phyloP scores from a whole-genome alignment of 2,113 vertebrate genomes.

The Hyaena hyaena region DNA sequence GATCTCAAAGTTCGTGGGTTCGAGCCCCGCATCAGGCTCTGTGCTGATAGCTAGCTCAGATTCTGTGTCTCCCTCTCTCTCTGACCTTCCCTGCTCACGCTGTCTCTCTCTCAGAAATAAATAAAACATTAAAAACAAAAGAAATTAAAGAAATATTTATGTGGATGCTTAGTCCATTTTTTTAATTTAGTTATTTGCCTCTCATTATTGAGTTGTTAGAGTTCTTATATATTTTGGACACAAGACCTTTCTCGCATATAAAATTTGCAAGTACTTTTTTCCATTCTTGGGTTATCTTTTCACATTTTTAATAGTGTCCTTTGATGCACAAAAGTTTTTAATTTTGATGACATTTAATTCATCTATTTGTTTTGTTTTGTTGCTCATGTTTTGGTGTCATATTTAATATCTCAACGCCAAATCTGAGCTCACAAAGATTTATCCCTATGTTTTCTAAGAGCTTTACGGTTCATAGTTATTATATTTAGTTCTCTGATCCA shows the following conservation, averaged over 20 bases:
- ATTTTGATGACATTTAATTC: neutral
- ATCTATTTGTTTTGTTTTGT: neutral
- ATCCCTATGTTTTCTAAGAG: neutral
- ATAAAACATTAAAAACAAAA: too few relatives aligned
- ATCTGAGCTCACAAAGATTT: neutral
- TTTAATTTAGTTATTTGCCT: neutral
- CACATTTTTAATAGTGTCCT: neutral
- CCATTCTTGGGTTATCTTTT: conserved; percentile 4
- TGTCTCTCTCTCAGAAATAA: too few relatives aligned
- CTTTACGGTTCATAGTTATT: neutral
- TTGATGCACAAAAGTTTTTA: neutral
- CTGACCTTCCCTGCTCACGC: too few relatives aligned
- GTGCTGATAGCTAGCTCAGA: too few relatives aligned
- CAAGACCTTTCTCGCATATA: neutral
- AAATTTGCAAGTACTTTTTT: neutral
- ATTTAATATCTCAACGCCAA: neutral
- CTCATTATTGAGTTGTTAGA: neutral
- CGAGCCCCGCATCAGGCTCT: too few relatives aligned
- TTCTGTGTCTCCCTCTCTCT: too few relatives aligned
- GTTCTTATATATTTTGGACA: neutral
- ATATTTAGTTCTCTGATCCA: neutral
- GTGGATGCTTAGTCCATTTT: neutral
- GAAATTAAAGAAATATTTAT: neutral
- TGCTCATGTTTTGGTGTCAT: neutral
- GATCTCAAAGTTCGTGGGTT: too few relatives aligned